A percentile compares a stretch with the other conserved stretches of the same genome.
Conservation (phyloP, 2,797 vertebrate genomes). For the Erpetoichthys calabaricus region DNA sequence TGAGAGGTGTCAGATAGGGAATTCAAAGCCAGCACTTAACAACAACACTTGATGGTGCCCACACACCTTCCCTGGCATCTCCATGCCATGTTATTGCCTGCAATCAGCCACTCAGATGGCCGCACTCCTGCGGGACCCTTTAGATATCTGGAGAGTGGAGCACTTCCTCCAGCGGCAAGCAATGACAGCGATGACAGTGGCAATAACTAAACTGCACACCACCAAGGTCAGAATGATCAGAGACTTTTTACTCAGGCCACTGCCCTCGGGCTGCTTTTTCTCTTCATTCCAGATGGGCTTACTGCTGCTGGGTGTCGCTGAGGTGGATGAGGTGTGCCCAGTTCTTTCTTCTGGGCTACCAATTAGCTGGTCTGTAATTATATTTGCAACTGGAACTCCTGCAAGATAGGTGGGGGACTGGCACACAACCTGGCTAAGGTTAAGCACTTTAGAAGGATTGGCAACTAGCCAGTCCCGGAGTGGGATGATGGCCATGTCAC, state of each 20-base stretch:
- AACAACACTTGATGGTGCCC: no score
- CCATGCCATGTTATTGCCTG: no score
- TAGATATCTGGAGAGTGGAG: constrained; percentile 32
- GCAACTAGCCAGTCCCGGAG: constrained; percentile 60
- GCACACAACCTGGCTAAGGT: constrained; percentile 51
- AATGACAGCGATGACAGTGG: constrained; percentile 29
- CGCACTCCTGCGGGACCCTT: constrained; percentile 29
- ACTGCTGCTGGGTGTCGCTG: constrained; percentile 21
- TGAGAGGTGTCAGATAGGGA: no score
- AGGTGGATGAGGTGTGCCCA: not conserved
- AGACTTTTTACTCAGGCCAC: constrained; percentile 10
- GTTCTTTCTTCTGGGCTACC: constrained; percentile 12
- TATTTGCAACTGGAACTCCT: constrained; percentile 35
- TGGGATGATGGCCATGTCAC: constrained; percentile 62
- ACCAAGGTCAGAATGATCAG: constrained; percentile 32
- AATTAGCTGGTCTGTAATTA: constrained; percentile 29
- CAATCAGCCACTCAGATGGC: constrained; percentile 27
- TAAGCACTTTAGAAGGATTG: constrained; percentile 47
- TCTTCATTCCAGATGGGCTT: constrained; percentile 17
- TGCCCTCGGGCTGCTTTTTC: constrained; percentile 14
- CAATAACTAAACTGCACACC: constrained; percentile 34
- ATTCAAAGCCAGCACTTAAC: no score
- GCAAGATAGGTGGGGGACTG: constrained; percentile 36
- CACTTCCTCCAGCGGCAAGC: constrained; percentile 39
- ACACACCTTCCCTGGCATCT: no score